phyloP scores from a whole-genome alignment of 2,888 invertebrate species.

The Zeuzera pyrina region DNA sequence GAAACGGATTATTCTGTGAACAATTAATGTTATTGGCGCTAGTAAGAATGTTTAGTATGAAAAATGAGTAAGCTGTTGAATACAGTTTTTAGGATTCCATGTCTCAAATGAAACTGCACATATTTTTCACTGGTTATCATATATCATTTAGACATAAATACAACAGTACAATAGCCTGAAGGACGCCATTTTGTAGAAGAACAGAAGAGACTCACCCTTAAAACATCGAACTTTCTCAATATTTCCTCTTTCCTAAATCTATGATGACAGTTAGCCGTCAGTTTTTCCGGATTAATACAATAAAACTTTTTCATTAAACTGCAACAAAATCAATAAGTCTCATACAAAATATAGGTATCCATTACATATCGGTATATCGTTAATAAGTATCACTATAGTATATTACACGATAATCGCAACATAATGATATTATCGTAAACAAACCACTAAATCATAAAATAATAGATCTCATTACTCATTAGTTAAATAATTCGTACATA shows the following conservation, averaged over 20 bases:
- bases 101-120: too few relatives aligned
- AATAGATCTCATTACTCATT: neutral
- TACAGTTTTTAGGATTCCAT: neutral
- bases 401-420: too few relatives aligned
- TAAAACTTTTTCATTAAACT: slow-evolving; percentile 74
- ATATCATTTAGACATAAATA: too few relatives aligned
- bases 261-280: slow-evolving; percentile 52
- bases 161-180: too few relatives aligned
- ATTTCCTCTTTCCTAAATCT: slow-evolving; percentile 68
- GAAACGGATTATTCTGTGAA: slow-evolving; percentile 82
- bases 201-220: slow-evolving; percentile 76
- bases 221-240: slow-evolving; percentile 75
- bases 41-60: neutral
- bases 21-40: neutral
- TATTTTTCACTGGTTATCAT: too few relatives aligned
- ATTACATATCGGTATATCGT: too few relatives aligned
- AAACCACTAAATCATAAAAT: neutral
- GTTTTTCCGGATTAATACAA: slow-evolving; percentile 54
- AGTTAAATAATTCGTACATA: neutral
- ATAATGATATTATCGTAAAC: too few relatives aligned
- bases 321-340: too few relatives aligned
- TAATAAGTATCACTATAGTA: too few relatives aligned
- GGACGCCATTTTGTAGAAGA: too few relatives aligned
- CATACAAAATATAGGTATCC: too few relatives aligned
- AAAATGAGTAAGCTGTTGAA: neutral